Percentiles rank a stretch among this genome's conserved stretches.
Evolutionary conservation across 2,888 invertebrate species (phyloP).

Genomic region (Scelioninae gen. 1): DNA sequence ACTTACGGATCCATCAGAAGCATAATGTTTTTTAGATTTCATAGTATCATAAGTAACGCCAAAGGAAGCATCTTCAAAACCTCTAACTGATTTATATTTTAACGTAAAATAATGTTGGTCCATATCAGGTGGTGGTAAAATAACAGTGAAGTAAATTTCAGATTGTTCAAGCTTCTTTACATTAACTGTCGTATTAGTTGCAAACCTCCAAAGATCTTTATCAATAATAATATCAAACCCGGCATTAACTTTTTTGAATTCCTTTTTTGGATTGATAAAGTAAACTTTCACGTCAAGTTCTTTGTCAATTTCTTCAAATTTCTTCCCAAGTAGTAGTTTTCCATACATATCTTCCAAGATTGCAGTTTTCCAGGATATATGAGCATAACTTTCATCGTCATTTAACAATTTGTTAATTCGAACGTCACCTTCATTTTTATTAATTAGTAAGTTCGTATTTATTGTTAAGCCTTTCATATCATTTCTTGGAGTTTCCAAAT

Average conservation of each 20-base stretch:
- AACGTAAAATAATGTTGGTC: slow-evolving; percentile 87
- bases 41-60: slow-evolving; percentile 86
- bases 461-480: slow-evolving; percentile 83
- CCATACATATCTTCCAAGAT: slow-evolving; percentile 84
- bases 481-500: slow-evolving; percentile 83
- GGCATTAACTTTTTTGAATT: slow-evolving; percentile 84
- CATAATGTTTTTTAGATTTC: slow-evolving; percentile 86
- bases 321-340: slow-evolving; percentile 79
- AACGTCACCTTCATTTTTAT: slow-evolving; percentile 79
- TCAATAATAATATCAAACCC: slow-evolving; percentile 87
- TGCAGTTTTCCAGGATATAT: slow-evolving; percentile 85
- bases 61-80: slow-evolving; percentile 84
- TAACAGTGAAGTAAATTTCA: slow-evolving; percentile 86
- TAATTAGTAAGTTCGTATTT: slow-evolving; percentile 81
- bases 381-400: slow-evolving; percentile 84
- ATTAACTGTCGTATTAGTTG: slow-evolving; percentile 86
- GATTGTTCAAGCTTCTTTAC: slow-evolving; percentile 81
- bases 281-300: slow-evolving; percentile 85
- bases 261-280: slow-evolving; percentile 86
- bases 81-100: slow-evolving; percentile 84
- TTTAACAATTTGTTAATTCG: slow-evolving; percentile 80
- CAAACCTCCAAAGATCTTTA: slow-evolving; percentile 86
- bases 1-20: slow-evolving; percentile 87
- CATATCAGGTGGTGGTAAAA: slow-evolving; percentile 87
- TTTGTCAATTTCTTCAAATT: slow-evolving; percentile 82